phyloP scores from a whole-genome alignment of 2,888 invertebrate genomes.

The Epicampocera succincta region DNA sequence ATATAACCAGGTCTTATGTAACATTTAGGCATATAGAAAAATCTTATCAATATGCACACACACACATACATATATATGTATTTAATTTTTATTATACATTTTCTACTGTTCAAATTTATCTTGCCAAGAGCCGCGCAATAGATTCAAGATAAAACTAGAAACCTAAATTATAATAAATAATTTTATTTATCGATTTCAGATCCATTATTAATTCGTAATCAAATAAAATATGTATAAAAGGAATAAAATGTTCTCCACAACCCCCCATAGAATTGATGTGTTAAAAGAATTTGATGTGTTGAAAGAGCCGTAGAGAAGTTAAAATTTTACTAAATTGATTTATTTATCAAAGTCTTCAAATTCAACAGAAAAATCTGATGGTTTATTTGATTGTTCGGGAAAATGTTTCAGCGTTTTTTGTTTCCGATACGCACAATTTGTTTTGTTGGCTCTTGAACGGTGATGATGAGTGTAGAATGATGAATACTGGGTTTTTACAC shows the following conservation, averaged over 20 bases:
- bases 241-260: not conserved
- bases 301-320: not conserved
- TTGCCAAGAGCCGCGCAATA: no score
- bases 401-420: constrained; percentile 50
- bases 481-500: constrained; percentile 6
- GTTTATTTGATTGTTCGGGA: constrained; percentile 50
- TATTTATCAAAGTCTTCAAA: constrained; percentile 53
- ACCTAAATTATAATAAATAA: no score
- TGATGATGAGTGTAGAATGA: constrained; percentile 55
- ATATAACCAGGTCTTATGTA: no score
- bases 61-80: no score
- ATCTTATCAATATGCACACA: no score
- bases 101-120: no score
- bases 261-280: no score
- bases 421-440: constrained; percentile 63
- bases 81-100: no score
- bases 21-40: no score
- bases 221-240: constrained; percentile 21
- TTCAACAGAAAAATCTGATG: constrained; percentile 10
- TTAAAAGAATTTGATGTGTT: constrained; percentile 6
- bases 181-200: no score
- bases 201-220: constrained; percentile 44
- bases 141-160: no score
- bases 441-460: constrained; percentile 39
- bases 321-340: constrained; percentile 48